Percentiles rank a stretch among this genome's conserved stretches.
phyloP scores from a whole-genome alignment of 2,888 invertebrate species.

The Eupithecia subumbrata region DNA sequence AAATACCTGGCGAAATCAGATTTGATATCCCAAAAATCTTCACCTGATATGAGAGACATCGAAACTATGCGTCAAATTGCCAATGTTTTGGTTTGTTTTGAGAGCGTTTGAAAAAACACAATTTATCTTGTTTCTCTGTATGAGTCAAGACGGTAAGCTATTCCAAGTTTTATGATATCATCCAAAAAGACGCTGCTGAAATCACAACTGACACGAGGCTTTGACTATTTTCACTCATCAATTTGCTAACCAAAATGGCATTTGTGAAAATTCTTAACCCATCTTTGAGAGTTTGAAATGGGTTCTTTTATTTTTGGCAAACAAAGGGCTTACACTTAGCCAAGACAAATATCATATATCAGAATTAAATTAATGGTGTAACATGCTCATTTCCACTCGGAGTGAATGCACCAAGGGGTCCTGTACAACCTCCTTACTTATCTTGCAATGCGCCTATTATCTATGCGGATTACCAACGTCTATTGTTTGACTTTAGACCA shows the following conservation, averaged over 20 bases:
- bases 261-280: neutral
- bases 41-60: too few species aligned
- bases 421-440: too few species aligned
- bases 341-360: neutral
- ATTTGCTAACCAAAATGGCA: neutral
- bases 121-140: slow-evolving; percentile 22
- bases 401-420: too few species aligned
- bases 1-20: neutral
- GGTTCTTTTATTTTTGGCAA: neutral
- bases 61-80: slow-evolving; percentile 1
- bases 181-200: slow-evolving; percentile 3
- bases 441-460: too few species aligned
- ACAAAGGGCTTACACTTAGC: neutral
- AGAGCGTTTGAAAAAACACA: slow-evolving; percentile 14
- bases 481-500: too few species aligned
- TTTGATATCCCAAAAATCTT: neutral
- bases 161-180: slow-evolving; percentile 13
- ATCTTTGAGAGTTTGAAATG: neutral
- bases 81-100: slow-evolving; percentile 8
- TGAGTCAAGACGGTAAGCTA: slow-evolving; percentile 11
- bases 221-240: neutral
- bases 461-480: too few species aligned
- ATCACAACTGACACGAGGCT: neutral
- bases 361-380: too few species aligned
- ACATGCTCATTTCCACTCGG: too few species aligned